Percentiles rank a stretch among this genome's conserved stretches.
These are phyloP conservation scores for Distichodus sexfasciatus DNA, from an alignment of 2,797 vertebrate species.

Conservation along the genomic window DNA sequence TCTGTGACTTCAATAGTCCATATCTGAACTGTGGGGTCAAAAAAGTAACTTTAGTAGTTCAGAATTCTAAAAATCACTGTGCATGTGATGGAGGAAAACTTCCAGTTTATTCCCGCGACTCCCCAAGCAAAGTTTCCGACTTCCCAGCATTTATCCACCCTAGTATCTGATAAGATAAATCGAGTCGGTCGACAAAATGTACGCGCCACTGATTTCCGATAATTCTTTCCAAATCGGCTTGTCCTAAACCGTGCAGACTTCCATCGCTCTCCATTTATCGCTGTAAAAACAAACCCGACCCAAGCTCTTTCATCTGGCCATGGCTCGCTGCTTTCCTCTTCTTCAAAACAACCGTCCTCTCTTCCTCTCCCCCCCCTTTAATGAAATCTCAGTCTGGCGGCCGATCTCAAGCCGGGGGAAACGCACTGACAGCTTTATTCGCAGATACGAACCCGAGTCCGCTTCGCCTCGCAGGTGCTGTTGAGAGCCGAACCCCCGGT, in stretches of 20 bases:
- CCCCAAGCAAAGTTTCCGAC: no score
- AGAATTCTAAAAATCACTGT: no score
- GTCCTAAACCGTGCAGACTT: neutral
- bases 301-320: conserved; percentile 64
- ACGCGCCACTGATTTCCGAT: neutral
- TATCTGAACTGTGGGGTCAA: no score
- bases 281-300: conserved; percentile 51
- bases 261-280: conserved; percentile 1
- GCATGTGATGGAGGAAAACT: no score
- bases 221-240: neutral
- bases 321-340: conserved; percentile 45
- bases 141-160: no score
- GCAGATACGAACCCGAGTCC: conserved; percentile 34
- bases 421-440: conserved; percentile 62
- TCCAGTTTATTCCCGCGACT: no score
- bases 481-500: conserved; percentile 53
- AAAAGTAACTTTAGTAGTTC: no score
- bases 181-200: no score
- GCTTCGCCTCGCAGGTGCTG: conserved; percentile 64
- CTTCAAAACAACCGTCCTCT: conserved; percentile 31
- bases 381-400: conserved; percentile 53
- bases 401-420: conserved; percentile 38
- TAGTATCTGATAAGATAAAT: no score
- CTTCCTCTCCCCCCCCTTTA: conserved; percentile 36
- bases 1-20: no score